Conservation (phyloP, 2,797 vertebrate species). For the Sebastes hubbsi region DNA sequence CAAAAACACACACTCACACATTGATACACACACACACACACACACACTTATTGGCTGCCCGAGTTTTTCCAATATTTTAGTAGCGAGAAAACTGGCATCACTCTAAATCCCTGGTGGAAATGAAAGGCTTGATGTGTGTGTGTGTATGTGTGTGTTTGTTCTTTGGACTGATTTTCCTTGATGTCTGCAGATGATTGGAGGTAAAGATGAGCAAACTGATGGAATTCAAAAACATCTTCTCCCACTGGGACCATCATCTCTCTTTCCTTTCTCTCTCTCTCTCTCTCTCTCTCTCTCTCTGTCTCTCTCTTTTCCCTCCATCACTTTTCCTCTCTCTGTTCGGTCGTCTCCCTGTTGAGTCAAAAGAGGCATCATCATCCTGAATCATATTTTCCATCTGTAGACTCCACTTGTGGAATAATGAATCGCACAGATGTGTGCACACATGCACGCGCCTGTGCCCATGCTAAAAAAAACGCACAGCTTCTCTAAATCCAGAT, state of each 20-base stretch:
- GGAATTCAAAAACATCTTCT: slow-evolving; percentile 55
- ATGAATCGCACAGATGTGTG: slow-evolving; percentile 76
- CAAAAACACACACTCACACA: slow-evolving; percentile 4
- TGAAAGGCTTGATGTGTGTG: slow-evolving; percentile 11
- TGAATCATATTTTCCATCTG: slow-evolving; percentile 80
- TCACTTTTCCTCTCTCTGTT: slow-evolving; percentile 17
- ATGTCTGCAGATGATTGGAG: slow-evolving; percentile 14
- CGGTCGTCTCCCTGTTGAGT: slow-evolving; percentile 67
- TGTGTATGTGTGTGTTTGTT: not conserved
- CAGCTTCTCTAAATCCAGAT: slow-evolving; percentile 32
- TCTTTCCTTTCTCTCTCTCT: not conserved
- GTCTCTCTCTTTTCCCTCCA: not conserved
- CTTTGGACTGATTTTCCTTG: not conserved
- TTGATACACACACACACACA: not conserved
- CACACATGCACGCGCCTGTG: slow-evolving; percentile 38
- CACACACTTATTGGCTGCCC: slow-evolving; percentile 50
- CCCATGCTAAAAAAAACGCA: slow-evolving; percentile 51
- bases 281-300: too few relatives aligned
- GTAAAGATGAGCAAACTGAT: slow-evolving; percentile 46
- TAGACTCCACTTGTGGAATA: slow-evolving; percentile 68
- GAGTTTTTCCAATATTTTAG: slow-evolving; percentile 74
- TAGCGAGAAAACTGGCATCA: slow-evolving; percentile 71
- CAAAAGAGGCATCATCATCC: slow-evolving; percentile 72
- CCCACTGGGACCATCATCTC: slow-evolving; percentile 40
- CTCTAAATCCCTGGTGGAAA: slow-evolving; percentile 61